Evolutionary conservation across 1,140 invertebrate species (phyloP).

Genomic region (Lepidurus couesii): DNA sequence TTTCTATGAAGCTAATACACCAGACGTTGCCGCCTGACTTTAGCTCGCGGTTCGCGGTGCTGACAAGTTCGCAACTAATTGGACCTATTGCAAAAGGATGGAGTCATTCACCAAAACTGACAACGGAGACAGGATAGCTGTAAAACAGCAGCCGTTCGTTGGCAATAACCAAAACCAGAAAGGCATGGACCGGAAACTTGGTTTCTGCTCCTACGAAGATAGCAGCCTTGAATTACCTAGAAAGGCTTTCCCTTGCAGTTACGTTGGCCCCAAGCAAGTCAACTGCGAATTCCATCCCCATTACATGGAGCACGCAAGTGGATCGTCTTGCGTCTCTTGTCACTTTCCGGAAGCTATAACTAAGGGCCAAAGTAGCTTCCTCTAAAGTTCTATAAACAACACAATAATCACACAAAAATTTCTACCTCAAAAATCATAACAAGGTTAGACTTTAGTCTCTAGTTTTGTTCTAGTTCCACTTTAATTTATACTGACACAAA

Average conservation of each 20-base stretch:
- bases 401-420: too few relatives aligned
- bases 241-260: not conserved
- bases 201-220: not conserved
- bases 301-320: not conserved
- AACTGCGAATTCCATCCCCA: not conserved
- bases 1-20: too few relatives aligned
- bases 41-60: too few relatives aligned
- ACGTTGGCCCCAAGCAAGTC: not conserved
- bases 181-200: slow-evolving; percentile 11
- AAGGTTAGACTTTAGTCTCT: too few relatives aligned
- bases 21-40: too few relatives aligned
- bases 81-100: not conserved
- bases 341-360: not conserved
- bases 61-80: too few relatives aligned
- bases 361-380: too few relatives aligned
- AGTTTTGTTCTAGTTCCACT: not conserved
- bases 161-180: not conserved
- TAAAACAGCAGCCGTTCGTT: not conserved
- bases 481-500: not conserved
- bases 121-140: not conserved
- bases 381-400: too few relatives aligned
- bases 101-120: not conserved
- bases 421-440: too few relatives aligned
- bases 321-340: not conserved
- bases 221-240: not conserved